phyloP scores from a whole-genome alignment of 2,113 vertebrate species.

The Psilopogon haemacephalus region DNA sequence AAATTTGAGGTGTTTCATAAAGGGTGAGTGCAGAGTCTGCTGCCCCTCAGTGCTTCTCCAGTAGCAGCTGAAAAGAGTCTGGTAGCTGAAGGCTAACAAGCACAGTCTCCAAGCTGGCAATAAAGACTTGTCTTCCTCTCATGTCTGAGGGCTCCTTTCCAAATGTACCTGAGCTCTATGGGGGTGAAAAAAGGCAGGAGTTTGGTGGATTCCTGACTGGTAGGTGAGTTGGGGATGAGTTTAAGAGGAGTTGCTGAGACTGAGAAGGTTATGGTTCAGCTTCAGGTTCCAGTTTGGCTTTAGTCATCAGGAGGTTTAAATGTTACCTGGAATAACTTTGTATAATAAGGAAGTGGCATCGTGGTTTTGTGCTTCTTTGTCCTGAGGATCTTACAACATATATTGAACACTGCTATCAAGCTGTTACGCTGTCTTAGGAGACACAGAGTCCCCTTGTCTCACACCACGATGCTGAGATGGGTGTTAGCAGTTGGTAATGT shows the following conservation, averaged over 20 bases:
- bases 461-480: neutral
- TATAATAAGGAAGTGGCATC: neutral
- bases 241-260: neutral
- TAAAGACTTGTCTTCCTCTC: neutral
- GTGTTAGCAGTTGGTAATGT: neutral
- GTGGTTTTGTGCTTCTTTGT: neutral
- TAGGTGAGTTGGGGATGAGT: neutral
- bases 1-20: conserved; percentile 97
- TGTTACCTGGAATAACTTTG: neutral
- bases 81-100: neutral
- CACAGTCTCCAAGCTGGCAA: neutral
- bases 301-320: neutral
- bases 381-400: neutral
- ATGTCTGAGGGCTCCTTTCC: neutral
- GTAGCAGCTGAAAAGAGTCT: neutral
- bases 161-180: neutral
- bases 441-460: neutral
- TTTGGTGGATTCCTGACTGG: neutral
- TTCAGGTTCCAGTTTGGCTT: neutral
- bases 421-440: neutral
- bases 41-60: neutral
- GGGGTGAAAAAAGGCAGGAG: neutral
- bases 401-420: neutral
- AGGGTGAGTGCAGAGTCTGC: conserved; percentile 78
- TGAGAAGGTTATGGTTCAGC: neutral